These are phyloP conservation scores for Carassius auratus DNA, from an alignment of 2,113 vertebrate genomes.

Conservation along the genomic window DNA sequence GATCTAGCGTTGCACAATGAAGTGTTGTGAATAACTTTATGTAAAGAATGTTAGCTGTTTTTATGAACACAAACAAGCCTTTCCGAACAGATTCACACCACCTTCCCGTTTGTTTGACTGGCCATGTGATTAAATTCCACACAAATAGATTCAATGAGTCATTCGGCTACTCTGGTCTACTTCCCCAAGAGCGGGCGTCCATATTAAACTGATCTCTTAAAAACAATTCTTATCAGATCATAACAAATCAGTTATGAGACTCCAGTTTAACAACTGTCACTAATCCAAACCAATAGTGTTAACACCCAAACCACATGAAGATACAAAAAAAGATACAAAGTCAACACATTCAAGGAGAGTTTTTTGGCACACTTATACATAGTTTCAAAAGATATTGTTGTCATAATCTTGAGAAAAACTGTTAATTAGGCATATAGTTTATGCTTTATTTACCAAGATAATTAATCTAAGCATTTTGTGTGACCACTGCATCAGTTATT, in stretches of 20 bases:
- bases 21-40: not conserved
- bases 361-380: not conserved
- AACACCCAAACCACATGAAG: not conserved
- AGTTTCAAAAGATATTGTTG: not conserved
- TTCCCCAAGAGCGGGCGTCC: not conserved
- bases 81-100: not conserved
- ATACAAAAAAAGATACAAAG: not conserved
- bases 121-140: constrained; percentile 36
- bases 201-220: not conserved
- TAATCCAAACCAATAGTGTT: not conserved
- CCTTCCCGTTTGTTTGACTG: not conserved
- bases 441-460: too few relatives aligned
- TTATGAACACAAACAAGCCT: not conserved
- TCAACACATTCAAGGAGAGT: not conserved
- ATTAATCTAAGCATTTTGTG: not conserved
- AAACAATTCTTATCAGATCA: not conserved
- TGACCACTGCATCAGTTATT: not conserved
- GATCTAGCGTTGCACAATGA: not conserved
- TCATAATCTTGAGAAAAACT: not conserved
- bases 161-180: not conserved
- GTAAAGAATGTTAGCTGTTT: not conserved
- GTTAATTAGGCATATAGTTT: too few relatives aligned
- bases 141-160: not conserved
- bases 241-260: too few relatives aligned
- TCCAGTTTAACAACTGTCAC: not conserved